These are phyloP conservation scores for Odontamblyopus rebecca DNA, from an alignment of 2,797 vertebrate genomes.

Conservation along the genomic window DNA sequence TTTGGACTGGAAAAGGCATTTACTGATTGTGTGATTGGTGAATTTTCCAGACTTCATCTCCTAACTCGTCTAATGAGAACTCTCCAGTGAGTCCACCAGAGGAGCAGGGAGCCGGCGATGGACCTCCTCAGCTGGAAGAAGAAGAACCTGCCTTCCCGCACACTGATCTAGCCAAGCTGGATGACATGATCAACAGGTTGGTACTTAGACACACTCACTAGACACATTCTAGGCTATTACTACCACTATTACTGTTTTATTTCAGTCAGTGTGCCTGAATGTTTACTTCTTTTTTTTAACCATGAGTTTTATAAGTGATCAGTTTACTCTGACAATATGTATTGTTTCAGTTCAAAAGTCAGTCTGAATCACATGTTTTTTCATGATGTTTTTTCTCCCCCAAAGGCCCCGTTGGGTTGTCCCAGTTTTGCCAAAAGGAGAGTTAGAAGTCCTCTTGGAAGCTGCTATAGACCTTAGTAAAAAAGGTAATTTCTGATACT, in stretches of 20 bases:
- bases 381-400: constrained; percentile 10
- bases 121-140: constrained; percentile 92
- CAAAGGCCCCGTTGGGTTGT: constrained; percentile 98
- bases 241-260: neutral
- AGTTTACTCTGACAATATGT: neutral
- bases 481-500: constrained; percentile 85
- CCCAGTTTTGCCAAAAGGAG: constrained; percentile 99
- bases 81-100: constrained; percentile 97
- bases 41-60: constrained; percentile 87
- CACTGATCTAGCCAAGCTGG: constrained; percentile 98
- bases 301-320: neutral
- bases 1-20: neutral
- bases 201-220: neutral
- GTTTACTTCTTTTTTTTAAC: neutral
- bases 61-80: constrained; percentile 99
- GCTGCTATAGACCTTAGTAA: constrained; percentile 99
- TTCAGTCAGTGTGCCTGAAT: neutral
- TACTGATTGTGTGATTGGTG: neutral
- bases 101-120: constrained; percentile 91
- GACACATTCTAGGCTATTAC: neutral
- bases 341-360: neutral
- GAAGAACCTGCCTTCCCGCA: constrained; percentile 99
- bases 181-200: constrained; percentile 99
- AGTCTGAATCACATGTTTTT: neutral
- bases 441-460: constrained; percentile 99